Evolutionary conservation across 2,888 invertebrate genomes (phyloP), one percentile per base, ranked within the genome.

Genomic region (Xanthia togata): DNA sequence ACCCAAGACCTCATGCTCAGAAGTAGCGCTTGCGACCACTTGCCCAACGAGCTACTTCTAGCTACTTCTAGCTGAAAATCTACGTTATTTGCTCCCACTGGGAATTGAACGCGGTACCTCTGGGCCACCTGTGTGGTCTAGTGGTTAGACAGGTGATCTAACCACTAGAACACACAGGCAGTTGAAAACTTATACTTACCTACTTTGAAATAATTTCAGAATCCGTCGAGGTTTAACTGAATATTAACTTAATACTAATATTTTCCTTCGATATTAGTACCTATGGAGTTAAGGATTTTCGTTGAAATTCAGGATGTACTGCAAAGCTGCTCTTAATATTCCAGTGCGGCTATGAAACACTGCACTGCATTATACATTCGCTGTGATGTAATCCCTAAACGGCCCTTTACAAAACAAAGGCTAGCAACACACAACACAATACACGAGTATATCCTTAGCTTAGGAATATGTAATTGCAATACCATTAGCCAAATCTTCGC

Each of bases 401-500:
- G 62, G 20, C 26, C n/a, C 38, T 47, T 65, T n/a, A 65, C 53
- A 38, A 73, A 79, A 79, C 60, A 80, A 73, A 80, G 53, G 53
- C 17, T 50, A 47, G 0, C 50, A 20, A 41, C 63, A n/a, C 20
- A 63, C 35, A 50, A 31, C 12, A 55, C 31, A 55, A 63, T 23
- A 68, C 62, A 50, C 35, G 50, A 53, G 41, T 53, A 38, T 50
- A 62, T 53, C 57, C 44, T 53, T 23, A 68, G 63, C 64, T 59
- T 57, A n/a, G 72, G 41, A 57, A 83, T 73, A 81, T 70, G 65
- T 53, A 83, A 68, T 63, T 65, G 63, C 50, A 64, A 60, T 68
- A 63, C 62, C 67, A 63, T 81, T 71, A 63, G n/a, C 59, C 50
- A 83, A 76, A 81, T 76, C 72, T 59, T 63, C 20, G 67, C 67